These are phyloP conservation scores for Phorcus lineatus DNA, from an alignment of 2,888 invertebrate genomes.

Conservation along the genomic window DNA sequence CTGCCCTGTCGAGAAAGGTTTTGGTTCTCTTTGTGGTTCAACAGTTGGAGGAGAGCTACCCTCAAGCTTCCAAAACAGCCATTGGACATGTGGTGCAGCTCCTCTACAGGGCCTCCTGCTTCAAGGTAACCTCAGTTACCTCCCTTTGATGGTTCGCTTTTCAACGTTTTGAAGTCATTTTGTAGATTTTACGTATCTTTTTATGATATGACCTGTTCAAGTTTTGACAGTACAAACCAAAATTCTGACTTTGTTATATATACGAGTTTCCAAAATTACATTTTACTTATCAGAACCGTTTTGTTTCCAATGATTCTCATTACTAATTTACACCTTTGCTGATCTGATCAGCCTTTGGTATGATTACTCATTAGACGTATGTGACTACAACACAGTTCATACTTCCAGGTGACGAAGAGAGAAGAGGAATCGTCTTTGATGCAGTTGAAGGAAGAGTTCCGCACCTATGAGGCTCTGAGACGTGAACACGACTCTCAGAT, in stretches of 20 bases:
- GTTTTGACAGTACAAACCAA: too few relatives aligned
- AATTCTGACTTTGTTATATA: too few relatives aligned
- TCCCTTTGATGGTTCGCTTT: neutral
- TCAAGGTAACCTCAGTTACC: conserved; percentile 83
- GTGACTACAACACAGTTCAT: neutral
- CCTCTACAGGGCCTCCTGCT: conserved; percentile 97
- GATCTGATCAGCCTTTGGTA: too few relatives aligned
- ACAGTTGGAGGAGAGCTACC: conserved; percentile 84
- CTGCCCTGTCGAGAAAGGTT: conserved; percentile 85
- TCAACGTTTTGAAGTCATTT: neutral
- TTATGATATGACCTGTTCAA: too few relatives aligned
- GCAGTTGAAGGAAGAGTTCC: conserved; percentile 97
- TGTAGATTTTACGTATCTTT: too few relatives aligned
- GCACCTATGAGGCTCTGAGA: conserved; percentile 93
- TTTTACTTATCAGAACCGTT: too few relatives aligned
- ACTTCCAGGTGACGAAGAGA: conserved; percentile 89
- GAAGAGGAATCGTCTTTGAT: conserved; percentile 97
- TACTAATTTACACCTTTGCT: too few relatives aligned
- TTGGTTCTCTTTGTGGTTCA: conserved; percentile 99
- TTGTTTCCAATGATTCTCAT: too few relatives aligned
- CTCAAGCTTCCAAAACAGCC: conserved; percentile 98
- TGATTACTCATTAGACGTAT: too few relatives aligned
- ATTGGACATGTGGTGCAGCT: conserved; percentile 99
- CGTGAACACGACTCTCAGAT: conserved; percentile 98
- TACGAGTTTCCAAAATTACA: too few relatives aligned